phyloP scores from a whole-genome alignment of 1,140 invertebrate genomes.

The Pararge aegeria region DNA sequence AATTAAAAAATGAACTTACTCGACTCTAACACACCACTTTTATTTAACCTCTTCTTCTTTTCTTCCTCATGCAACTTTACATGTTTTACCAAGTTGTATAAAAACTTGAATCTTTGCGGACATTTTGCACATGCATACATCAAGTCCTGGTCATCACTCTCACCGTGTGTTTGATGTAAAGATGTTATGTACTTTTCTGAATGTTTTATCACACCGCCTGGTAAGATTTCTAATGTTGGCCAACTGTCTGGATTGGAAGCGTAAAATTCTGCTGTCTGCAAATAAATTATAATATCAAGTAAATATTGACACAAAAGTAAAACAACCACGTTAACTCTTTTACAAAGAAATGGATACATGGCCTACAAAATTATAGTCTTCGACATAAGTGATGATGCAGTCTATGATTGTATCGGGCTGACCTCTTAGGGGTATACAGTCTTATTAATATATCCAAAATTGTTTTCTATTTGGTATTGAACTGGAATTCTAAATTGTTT shows the following conservation, averaged over 20 bases:
- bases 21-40: conserved; percentile 29
- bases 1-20: too few species aligned
- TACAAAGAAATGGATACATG: too few species aligned
- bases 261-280: neutral
- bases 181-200: conserved; percentile 35
- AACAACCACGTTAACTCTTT: too few species aligned
- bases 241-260: conserved; percentile 39
- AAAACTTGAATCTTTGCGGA: conserved; percentile 54
- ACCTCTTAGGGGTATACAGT: too few species aligned
- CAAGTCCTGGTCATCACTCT: conserved; percentile 30
- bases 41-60: conserved; percentile 29
- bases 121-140: conserved; percentile 70
- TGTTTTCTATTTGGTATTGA: too few species aligned
- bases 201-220: conserved; percentile 59
- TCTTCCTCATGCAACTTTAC: conserved; percentile 56
- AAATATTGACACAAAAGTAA: too few species aligned
- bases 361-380: too few species aligned
- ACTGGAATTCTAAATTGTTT: too few species aligned
- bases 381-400: too few species aligned
- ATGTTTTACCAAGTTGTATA: conserved; percentile 58
- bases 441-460: too few species aligned
- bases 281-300: neutral
- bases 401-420: too few species aligned
- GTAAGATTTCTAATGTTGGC: conserved; percentile 64
- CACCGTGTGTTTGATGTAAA: conserved; percentile 19